These are phyloP conservation scores for Parnassius orleans DNA, from an alignment of 2,888 invertebrate species.

Conservation along the genomic window DNA sequence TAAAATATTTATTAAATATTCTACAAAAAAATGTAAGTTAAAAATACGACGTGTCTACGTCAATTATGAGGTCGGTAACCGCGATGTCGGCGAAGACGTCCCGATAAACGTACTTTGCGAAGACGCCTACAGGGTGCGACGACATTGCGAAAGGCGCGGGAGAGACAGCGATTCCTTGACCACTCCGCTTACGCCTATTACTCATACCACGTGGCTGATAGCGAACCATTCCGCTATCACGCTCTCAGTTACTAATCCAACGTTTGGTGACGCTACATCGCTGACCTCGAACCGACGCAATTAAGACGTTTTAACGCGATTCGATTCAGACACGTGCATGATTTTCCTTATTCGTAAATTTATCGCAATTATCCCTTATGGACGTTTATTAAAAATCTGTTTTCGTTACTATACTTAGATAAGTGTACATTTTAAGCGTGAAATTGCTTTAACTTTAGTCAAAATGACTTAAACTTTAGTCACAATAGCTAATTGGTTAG, in stretches of 20 bases:
- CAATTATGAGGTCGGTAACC: constrained; percentile 63
- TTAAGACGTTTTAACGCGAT: constrained; percentile 75
- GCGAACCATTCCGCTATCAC: constrained; percentile 53
- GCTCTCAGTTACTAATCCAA: constrained; percentile 54
- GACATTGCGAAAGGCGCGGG: not conserved
- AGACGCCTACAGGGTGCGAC: constrained; percentile 26
- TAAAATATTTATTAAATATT: constrained; percentile 47
- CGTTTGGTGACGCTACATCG: constrained; percentile 41
- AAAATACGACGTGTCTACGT: constrained; percentile 49
- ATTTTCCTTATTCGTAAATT: constrained; percentile 72
- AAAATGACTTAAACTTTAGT: constrained; percentile 11
- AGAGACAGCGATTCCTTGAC: constrained; percentile 3
- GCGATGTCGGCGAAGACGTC: constrained; percentile 54
- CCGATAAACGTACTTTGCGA: constrained; percentile 48
- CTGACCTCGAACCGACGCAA: constrained; percentile 67
- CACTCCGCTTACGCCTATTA: constrained; percentile 20
- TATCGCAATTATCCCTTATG: constrained; percentile 71
- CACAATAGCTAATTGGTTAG: constrained; percentile 40
- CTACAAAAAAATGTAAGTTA: constrained; percentile 51
- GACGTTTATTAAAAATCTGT: constrained; percentile 61
- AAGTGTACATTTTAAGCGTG: constrained; percentile 59
- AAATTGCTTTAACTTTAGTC: constrained; percentile 49
- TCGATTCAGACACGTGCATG: constrained; percentile 74
- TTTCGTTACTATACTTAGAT: constrained; percentile 55
- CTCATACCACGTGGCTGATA: constrained; percentile 37